Evolutionary conservation across 2,888 invertebrate species (phyloP), one percentile per base, ranked within the genome.

Genomic region (Sussaba pulchella): DNA sequence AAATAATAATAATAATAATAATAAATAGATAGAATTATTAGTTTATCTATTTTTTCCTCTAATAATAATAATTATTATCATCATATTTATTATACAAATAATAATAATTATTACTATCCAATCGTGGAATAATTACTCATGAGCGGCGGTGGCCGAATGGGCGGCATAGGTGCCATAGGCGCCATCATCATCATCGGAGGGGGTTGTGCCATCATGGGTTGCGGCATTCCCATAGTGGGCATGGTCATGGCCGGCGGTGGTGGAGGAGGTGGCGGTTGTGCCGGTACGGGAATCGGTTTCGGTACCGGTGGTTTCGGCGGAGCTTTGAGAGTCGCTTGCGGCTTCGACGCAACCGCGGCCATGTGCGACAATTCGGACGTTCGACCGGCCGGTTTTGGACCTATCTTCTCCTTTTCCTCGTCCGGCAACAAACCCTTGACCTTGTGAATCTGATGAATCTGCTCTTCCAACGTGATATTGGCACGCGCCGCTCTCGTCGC

Each of bases 371-470:
- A 75, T 81, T 91, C 92, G 4, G 86, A 86, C 4, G 88, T 90
- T 1, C 92, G 89, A 69, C 90, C 92, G n/a, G 95, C 90, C 1
- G 97, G 97, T 93, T 96, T 97, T 0, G 98, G 99, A 0, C 99
- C 99, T 86, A 99, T 99, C 92, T 98, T 98, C 90, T 99, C 99
- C 88, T 99, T 99, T 91, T 98, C 98, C 90, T 98, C 98, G 90
- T 99, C 99, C 0, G 98, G 98, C 81, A 99, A 93, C 4, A 99
- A 94, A 1, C 99, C 99, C 92, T 99, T 98, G 0, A 97, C 97
- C 93, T 98, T 98, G 92, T 99, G 99, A 87, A 99, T 99, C 93
- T 98, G 98, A 92, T 98, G 98, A 86, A 99, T 99, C 93, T 98
- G 99, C 88, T 99, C 99, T 90, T 99, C 98, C 36, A 99, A 94